phyloP scores from a whole-genome alignment of 2,113 vertebrate genomes.

The Barnardius zonarius region DNA sequence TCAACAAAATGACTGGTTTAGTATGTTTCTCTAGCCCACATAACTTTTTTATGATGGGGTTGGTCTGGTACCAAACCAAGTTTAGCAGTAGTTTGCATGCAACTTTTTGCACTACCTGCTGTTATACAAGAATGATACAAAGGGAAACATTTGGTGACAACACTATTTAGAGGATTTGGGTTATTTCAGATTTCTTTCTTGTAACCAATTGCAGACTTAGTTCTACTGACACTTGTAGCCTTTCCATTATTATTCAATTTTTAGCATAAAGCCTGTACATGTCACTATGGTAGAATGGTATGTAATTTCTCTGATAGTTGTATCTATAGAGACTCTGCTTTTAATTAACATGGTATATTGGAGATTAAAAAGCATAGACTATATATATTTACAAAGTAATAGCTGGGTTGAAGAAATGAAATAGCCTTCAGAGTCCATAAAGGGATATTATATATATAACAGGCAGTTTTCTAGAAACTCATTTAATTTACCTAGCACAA shows the following conservation, averaged over 20 bases:
- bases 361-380: neutral
- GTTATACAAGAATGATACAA: neutral
- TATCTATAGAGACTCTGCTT: neutral
- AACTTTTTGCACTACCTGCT: neutral
- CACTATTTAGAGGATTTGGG: neutral
- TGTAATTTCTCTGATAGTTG: neutral
- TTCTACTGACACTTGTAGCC: neutral
- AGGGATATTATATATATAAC: neutral
- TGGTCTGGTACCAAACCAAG: neutral
- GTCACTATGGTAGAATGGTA: neutral
- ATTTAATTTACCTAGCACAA: neutral
- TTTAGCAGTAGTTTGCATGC: neutral
- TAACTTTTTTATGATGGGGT: neutral
- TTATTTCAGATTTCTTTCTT: neutral
- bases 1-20: neutral
- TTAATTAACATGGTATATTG: neutral
- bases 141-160: neutral
- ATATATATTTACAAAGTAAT: neutral
- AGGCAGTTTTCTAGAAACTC: neutral
- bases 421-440: neutral
- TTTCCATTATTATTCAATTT: neutral
- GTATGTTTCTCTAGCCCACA: neutral
- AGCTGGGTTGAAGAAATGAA: neutral
- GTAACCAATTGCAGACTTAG: neutral
- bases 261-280: neutral